Percentiles rank a stretch among this genome's conserved stretches.
Evolutionary conservation across 2,888 invertebrate genomes (phyloP).

Genomic region (Meiosimyza platycephala): DNA sequence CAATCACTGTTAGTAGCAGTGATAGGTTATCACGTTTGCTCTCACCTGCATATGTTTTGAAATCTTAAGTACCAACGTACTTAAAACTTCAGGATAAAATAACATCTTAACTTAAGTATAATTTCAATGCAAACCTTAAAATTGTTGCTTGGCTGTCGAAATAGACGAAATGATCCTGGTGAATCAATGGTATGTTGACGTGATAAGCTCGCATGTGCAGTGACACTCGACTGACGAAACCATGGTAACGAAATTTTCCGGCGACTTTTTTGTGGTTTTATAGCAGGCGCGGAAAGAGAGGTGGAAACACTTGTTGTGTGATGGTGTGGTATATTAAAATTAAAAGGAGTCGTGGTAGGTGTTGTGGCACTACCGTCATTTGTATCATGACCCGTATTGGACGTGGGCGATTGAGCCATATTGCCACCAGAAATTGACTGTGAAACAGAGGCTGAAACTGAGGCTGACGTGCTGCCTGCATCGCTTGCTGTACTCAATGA

Average conservation of each 20-base stretch:
- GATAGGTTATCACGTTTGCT: too few relatives aligned
- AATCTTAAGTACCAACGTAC: too few relatives aligned
- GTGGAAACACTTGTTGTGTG: constrained; percentile 40
- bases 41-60: too few relatives aligned
- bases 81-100: too few relatives aligned
- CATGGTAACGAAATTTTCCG: constrained; percentile 91
- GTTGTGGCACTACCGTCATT: background rate
- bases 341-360: constrained; percentile 38
- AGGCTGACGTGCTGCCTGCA: background rate
- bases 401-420: constrained; percentile 16
- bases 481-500: background rate
- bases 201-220: constrained; percentile 79
- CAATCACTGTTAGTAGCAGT: too few relatives aligned
- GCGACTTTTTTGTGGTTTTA: constrained; percentile 75
- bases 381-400: background rate
- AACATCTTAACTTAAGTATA: too few relatives aligned
- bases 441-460: background rate
- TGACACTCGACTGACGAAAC: constrained; percentile 86
- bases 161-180: constrained; percentile 85
- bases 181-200: constrained; percentile 93
- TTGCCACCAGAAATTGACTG: background rate
- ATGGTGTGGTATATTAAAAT: constrained; percentile 43
- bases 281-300: constrained; percentile 42
- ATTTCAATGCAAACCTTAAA: constrained; percentile 63
- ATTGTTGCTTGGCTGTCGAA: constrained; percentile 71